phyloP scores from a whole-genome alignment of 2,797 vertebrate species.

The Psittacula derbiana region DNA sequence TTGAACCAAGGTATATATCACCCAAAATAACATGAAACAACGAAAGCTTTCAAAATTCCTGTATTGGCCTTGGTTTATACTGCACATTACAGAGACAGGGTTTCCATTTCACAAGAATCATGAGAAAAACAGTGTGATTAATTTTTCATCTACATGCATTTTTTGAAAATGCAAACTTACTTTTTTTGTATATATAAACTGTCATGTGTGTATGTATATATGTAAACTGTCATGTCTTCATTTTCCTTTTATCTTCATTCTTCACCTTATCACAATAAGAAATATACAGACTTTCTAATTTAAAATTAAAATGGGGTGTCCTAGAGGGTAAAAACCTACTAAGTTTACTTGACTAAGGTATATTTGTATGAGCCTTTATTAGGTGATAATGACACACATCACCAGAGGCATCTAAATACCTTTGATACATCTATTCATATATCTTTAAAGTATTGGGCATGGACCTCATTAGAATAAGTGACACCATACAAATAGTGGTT shows the following conservation, averaged over 20 bases:
- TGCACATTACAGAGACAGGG: neutral
- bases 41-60: neutral
- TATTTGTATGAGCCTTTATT: neutral
- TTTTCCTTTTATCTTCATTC: slow-evolving; percentile 8
- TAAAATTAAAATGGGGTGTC: neutral
- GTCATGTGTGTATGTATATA: neutral
- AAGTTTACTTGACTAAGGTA: neutral
- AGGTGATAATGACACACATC: neutral
- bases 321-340: neutral
- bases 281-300: slow-evolving; percentile 24
- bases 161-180: neutral
- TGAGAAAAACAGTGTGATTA: neutral
- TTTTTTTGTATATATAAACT: neutral
- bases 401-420: neutral
- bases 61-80: neutral
- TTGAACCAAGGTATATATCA: accelerated
- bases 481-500: neutral
- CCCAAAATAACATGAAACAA: neutral
- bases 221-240: neutral
- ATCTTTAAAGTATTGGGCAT: neutral
- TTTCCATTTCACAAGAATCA: neutral
- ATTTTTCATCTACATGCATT: neutral
- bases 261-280: slow-evolving; percentile 18
- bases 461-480: neutral
- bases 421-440: neutral